Percentiles rank a stretch among this genome's conserved stretches.
Evolutionary conservation across 2,113 vertebrate genomes (phyloP).

Genomic region (Amazona vittata): DNA sequence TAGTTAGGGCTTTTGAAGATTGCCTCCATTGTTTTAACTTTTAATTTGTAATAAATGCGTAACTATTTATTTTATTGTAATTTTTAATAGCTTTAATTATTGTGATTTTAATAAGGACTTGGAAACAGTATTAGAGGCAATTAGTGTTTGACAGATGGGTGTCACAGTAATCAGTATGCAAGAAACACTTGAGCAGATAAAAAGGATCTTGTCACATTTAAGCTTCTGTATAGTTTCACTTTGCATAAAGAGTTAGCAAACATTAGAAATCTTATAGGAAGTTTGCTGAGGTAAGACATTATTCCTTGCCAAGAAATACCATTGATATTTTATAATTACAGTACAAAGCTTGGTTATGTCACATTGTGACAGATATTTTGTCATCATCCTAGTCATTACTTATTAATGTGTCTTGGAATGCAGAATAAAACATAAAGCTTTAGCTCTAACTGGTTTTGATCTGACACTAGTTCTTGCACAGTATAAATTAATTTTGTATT

Average conservation of each 20-base stretch:
- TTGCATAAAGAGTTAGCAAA: background rate
- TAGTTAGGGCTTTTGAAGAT: background rate
- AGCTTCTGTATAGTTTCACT: background rate
- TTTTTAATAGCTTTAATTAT: background rate
- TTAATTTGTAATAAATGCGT: background rate
- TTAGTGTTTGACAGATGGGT: background rate
- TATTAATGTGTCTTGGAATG: background rate
- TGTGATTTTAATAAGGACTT: background rate
- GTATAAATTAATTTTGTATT: background rate
- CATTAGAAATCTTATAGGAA: background rate
- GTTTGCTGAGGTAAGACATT: background rate
- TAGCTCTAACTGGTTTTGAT: background rate
- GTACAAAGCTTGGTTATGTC: background rate
- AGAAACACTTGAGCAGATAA: slow-evolving; percentile 3
- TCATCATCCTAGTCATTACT: background rate
- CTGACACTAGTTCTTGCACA: background rate
- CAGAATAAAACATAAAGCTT: background rate
- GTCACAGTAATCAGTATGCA: background rate
- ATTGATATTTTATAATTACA: background rate
- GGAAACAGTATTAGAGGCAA: background rate
- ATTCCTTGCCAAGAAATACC: background rate
- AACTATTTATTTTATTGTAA: background rate
- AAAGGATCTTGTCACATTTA: background rate
- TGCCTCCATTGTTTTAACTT: background rate
- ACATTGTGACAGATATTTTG: background rate